Evolutionary conservation across 1,140 invertebrate species (phyloP), one percentile per base, ranked within the genome.

Genomic region (Apis florea): DNA sequence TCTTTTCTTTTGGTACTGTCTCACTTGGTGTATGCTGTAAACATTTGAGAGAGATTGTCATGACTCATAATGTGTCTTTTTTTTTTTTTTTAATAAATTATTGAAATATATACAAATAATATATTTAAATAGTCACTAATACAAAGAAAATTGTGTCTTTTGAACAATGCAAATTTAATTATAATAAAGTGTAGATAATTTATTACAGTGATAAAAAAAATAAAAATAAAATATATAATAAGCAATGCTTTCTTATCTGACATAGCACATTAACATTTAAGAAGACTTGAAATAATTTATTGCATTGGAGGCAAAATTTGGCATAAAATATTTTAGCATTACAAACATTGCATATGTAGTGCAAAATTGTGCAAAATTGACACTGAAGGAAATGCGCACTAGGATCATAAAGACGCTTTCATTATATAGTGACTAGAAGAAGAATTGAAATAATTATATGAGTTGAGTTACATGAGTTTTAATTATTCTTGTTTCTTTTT

Each of bases 41-140:
- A 58, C 77, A 83, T 63, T 72, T 21, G 84, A 86, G 83, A 86
- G 83, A 85, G 85, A 86, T 86, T 86, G 85, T 82, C 83, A 85
- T 81, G 79, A 81, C 47, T 67, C 47, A 17, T 17, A 53, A 54
- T 24, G 40, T 51, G 24, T 21, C 15, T 67, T 47, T 75, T 19
- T 70, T 26, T 31, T 51, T n/a, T 5, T 12, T 49, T 51, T 54
- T 12, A 17, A 13, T 26, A 26, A n/a, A 47, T 71, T 13, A 19
- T 59, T 6, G 5, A 79, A 56, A 6, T 47, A 74, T 80, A 73
- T 66, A 75, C 24, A 79, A 31, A 59, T 75, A 67, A 11, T 58
- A 71, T 79, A 72, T 83, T 71, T 61, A 61, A 68, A 69, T 75
- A 68, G n/a, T 79, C 12, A 67, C 26, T 11, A 26, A 79, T 54